Percentiles rank a stretch among this genome's conserved stretches.
Evolutionary conservation across 2,113 vertebrate species (phyloP).

Genomic region (Pimephales promelas): DNA sequence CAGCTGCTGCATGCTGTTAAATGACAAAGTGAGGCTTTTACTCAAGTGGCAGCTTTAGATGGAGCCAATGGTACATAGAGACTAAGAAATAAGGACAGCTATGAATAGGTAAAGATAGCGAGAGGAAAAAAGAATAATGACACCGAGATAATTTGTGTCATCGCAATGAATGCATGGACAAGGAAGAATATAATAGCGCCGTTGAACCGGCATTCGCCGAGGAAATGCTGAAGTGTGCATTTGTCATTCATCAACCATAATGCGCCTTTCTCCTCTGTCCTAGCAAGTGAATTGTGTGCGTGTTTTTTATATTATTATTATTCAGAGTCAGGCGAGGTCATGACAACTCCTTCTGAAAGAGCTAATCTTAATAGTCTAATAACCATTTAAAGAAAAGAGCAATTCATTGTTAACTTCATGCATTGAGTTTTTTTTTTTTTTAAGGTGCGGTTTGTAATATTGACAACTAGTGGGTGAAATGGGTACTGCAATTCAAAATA

Average conservation of each 20-base stretch:
- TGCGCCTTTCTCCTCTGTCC: background rate
- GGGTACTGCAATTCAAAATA: too few relatives aligned
- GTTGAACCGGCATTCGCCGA: background rate
- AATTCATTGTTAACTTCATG: background rate
- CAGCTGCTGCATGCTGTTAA: background rate
- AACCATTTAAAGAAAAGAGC: background rate
- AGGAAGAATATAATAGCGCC: background rate
- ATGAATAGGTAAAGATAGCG: slow-evolving; percentile 1
- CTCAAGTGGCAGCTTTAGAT: background rate
- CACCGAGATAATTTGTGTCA: slow-evolving; percentile 3
- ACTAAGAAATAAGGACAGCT: background rate
- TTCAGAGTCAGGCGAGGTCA: background rate
- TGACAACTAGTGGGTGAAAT: too few relatives aligned
- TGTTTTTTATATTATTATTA: background rate
- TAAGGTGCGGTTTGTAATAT: too few relatives aligned
- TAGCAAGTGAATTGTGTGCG: background rate
- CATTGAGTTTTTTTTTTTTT: background rate
- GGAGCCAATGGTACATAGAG: background rate
- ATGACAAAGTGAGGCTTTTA: slow-evolving; percentile 8
- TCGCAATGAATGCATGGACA: background rate
- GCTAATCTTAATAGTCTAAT: background rate
- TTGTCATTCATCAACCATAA: slow-evolving; percentile 29
- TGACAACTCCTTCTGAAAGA: background rate
- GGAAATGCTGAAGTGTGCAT: background rate
- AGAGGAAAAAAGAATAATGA: background rate